phyloP scores from a whole-genome alignment of 2,888 invertebrate genomes.

The Aphelenchoides bicaudatus region DNA sequence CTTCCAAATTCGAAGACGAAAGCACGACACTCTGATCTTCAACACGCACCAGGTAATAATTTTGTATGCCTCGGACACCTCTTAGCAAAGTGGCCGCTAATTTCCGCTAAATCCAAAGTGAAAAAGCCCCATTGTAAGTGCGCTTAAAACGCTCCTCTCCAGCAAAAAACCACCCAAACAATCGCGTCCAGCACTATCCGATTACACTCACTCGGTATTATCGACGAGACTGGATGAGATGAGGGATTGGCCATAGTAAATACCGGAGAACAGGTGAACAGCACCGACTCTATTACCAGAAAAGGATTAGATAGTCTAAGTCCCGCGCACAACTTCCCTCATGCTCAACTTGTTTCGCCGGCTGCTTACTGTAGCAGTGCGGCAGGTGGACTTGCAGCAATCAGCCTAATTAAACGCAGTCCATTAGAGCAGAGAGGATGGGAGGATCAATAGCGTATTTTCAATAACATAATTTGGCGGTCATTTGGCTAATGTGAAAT shows the following conservation, averaged over 20 bases:
- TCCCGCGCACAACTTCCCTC: background rate
- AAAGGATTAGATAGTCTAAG: constrained; percentile 7
- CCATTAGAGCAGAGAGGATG: background rate
- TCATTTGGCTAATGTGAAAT: too few relatives aligned
- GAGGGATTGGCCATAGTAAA: background rate
- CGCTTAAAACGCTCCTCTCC: too few relatives aligned
- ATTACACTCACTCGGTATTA: too few relatives aligned
- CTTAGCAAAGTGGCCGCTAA: constrained; percentile 1
- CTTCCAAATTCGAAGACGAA: constrained; percentile 27
- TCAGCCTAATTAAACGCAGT: constrained; percentile 15
- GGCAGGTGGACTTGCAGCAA: constrained; percentile 11
- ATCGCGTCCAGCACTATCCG: too few relatives aligned
- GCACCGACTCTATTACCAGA: background rate
- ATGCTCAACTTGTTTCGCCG: background rate
- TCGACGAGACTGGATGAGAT: constrained; percentile 5
- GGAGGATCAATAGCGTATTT: background rate
- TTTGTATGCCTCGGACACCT: background rate
- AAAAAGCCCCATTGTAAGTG: too few relatives aligned
- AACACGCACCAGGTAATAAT: constrained; percentile 36
- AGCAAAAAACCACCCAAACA: too few relatives aligned
- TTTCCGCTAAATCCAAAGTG: too few relatives aligned
- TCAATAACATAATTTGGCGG: too few relatives aligned
- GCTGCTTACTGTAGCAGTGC: background rate
- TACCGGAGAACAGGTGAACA: background rate
- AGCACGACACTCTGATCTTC: constrained; percentile 27